Percentiles rank a stretch among this genome's conserved stretches.
These are phyloP conservation scores for Loris lydekkerianus DNA, from an alignment of 2,797 vertebrate genomes.

Conservation along the genomic window DNA sequence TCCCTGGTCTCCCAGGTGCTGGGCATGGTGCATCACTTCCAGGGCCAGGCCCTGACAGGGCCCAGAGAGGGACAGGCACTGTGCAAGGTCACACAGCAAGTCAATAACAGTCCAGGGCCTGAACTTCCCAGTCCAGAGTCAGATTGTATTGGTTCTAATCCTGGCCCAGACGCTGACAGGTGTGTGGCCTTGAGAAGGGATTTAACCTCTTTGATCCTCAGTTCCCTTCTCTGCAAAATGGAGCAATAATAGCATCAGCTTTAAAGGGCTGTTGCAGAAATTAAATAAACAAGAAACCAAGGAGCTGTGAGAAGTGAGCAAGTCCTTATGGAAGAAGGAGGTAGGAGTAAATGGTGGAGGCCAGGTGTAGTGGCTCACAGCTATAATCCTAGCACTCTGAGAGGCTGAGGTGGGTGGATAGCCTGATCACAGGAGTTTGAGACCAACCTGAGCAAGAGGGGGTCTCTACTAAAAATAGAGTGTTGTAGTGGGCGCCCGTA, in stretches of 20 bases:
- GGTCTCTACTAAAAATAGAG: too few species aligned
- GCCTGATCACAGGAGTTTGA: too few species aligned
- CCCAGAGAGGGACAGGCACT: background rate
- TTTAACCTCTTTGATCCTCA: slow-evolving; percentile 10
- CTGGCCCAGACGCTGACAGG: background rate
- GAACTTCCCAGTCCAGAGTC: background rate
- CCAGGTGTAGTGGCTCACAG: too few species aligned
- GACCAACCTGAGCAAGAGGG: too few species aligned
- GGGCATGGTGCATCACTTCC: background rate
- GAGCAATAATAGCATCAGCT: background rate
- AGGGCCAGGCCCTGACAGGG: background rate
- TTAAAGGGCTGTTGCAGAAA: background rate
- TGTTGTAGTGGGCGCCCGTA: too few species aligned
- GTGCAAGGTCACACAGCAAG: background rate
- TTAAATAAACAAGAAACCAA: background rate
- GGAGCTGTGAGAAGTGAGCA: background rate
- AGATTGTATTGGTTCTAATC: background rate
- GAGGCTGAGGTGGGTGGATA: too few species aligned
- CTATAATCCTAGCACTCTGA: too few species aligned
- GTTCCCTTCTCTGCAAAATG: background rate
- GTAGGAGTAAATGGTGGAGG: background rate
- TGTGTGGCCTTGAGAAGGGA: background rate
- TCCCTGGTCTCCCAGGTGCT: background rate
- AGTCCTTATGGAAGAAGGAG: background rate
- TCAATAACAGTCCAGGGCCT: background rate